Evolutionary conservation across 2,797 vertebrate species (phyloP).

Genomic region (Anguilla pacifica): DNA sequence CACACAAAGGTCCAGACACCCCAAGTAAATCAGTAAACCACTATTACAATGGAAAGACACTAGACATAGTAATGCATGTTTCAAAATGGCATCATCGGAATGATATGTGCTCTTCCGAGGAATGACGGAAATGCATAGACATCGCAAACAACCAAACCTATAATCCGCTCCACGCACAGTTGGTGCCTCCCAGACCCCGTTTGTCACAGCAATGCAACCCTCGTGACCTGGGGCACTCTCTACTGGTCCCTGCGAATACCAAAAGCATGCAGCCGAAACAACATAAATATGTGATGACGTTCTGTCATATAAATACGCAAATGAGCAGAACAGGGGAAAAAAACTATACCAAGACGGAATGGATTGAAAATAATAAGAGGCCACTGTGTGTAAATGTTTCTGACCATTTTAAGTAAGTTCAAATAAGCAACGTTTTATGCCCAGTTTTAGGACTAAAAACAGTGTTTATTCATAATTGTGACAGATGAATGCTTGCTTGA

Average conservation of each 20-base stretch:
- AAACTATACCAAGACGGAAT: too few species aligned
- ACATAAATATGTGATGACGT: background rate
- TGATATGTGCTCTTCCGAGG: background rate
- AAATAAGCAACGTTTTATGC: too few species aligned
- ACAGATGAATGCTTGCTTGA: background rate
- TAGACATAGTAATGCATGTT: background rate
- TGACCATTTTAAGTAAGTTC: background rate
- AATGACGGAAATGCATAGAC: background rate
- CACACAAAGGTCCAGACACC: background rate
- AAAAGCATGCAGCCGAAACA: background rate
- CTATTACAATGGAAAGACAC: background rate
- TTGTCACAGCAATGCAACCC: background rate
- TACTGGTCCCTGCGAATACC: background rate
- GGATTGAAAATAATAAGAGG: background rate
- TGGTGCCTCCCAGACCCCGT: background rate
- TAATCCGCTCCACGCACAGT: background rate
- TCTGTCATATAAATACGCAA: background rate
- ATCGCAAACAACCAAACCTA: background rate
- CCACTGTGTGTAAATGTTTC: background rate
- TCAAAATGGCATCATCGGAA: background rate
- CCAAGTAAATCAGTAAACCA: conserved; percentile 30
- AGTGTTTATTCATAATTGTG: background rate
- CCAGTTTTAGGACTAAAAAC: too few species aligned
- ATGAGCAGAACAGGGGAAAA: too few species aligned
- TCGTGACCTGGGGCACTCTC: background rate